Percentiles rank a stretch among this genome's conserved stretches.
phyloP scores from a whole-genome alignment of 2,113 vertebrate genomes.

The Cyanoliseus patagonus region DNA sequence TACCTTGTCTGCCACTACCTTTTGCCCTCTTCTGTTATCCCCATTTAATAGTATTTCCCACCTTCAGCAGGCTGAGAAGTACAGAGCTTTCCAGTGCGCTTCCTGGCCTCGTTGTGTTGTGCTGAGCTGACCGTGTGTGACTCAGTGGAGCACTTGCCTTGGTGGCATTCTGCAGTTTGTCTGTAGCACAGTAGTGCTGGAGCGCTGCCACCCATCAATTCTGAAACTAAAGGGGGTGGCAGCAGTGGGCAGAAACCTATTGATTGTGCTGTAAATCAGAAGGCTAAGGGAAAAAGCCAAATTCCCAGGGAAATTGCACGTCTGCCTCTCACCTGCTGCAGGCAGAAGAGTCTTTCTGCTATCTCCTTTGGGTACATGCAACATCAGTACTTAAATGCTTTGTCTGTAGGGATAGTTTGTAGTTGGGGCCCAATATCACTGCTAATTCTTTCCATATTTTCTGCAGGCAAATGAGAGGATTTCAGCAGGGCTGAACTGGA shows the following conservation, averaged over 20 bases:
- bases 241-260: slow-evolving; percentile 44
- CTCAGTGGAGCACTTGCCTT: neutral
- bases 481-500: neutral
- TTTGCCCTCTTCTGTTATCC: neutral
- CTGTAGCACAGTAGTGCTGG: neutral
- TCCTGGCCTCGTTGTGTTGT: neutral
- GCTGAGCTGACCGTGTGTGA: neutral
- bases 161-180: neutral
- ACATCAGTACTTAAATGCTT: neutral
- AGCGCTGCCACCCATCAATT: slow-evolving; percentile 16
- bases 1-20: neutral
- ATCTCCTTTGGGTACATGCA: neutral
- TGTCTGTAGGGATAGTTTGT: neutral
- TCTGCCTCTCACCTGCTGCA: slow-evolving; percentile 18
- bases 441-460: neutral
- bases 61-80: neutral
- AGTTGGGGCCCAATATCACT: neutral
- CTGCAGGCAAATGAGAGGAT: neutral
- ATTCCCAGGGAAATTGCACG: neutral
- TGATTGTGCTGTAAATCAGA: slow-evolving; percentile 27
- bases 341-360: neutral
- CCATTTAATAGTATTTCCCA: slow-evolving; percentile 16
- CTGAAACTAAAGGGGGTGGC: slow-evolving; percentile 28
- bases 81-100: neutral
- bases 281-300: neutral